Conservation (phyloP, 1,140 invertebrate genomes). For the Nasonia giraulti region DNA sequence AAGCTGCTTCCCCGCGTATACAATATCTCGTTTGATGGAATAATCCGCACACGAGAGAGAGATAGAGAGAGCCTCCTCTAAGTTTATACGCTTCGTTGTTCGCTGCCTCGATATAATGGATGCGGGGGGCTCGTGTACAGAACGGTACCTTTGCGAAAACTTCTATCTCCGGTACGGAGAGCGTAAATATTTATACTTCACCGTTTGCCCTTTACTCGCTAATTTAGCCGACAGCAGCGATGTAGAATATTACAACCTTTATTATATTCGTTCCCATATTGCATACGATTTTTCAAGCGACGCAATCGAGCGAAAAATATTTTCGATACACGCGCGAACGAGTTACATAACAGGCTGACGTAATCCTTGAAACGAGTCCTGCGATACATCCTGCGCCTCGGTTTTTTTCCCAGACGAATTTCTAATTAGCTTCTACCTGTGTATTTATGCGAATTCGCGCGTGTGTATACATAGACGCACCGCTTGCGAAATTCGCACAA, state of each 20-base stretch:
- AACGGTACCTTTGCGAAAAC: background rate
- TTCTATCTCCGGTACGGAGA: background rate
- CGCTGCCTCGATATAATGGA: background rate
- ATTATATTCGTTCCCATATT: background rate
- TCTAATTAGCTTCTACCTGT: background rate
- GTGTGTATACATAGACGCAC: background rate
- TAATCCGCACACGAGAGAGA: background rate
- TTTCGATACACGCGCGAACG: background rate
- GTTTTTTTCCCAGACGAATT: constrained; percentile 30
- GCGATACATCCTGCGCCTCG: background rate
- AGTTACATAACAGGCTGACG: background rate
- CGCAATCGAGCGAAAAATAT: background rate
- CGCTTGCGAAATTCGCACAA: background rate
- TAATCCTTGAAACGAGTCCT: constrained; percentile 24
- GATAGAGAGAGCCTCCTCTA: background rate
- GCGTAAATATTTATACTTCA: background rate
- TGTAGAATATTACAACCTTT: background rate
- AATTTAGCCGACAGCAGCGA: background rate
- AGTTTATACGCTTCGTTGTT: background rate
- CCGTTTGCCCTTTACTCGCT: background rate
- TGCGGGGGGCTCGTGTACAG: background rate
- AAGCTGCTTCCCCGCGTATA: constrained; percentile 2
- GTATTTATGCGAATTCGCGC: background rate
- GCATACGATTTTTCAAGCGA: background rate
- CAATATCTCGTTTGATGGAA: constrained; percentile 1